phyloP scores from a whole-genome alignment of 2,797 vertebrate genomes.

The Anisognathus igniventris region DNA sequence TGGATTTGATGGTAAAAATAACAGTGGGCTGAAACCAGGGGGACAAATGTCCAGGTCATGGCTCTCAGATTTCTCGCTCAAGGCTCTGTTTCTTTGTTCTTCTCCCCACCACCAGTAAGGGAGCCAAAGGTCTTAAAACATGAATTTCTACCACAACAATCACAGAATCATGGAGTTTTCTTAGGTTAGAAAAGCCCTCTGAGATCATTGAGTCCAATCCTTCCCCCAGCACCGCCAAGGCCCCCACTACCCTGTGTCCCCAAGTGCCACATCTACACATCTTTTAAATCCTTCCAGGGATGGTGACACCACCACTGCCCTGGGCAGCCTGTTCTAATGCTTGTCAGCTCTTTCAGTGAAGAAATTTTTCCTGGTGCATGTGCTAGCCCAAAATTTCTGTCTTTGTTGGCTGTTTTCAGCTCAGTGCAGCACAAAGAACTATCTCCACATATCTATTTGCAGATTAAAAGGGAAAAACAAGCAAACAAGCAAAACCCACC shows the following conservation, averaged over 20 bases:
- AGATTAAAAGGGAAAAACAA: neutral
- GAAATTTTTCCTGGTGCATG: neutral
- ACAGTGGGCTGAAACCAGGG: neutral
- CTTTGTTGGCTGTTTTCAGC: neutral
- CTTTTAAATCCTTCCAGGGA: neutral
- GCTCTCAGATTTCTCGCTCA: neutral
- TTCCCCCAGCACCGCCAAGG: neutral
- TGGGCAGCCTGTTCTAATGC: neutral
- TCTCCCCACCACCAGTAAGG: neutral
- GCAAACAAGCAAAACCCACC: neutral
- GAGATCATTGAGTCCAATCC: neutral
- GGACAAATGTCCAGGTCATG: neutral
- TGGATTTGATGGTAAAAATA: neutral
- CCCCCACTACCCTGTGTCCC: neutral
- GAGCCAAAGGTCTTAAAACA: neutral
- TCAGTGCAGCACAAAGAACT: neutral
- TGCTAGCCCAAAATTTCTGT: neutral
- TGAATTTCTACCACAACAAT: rapidly evolving
- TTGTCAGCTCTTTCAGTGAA: neutral
- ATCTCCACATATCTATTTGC: neutral
- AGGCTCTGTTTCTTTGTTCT: neutral
- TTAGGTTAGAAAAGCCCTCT: neutral
- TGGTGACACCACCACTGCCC: neutral
- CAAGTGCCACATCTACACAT: neutral
- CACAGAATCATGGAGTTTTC: neutral